Evolutionary conservation across 2,797 vertebrate species (phyloP), one percentile per base, ranked within the genome.

Genomic region (Platalea minor): DNA sequence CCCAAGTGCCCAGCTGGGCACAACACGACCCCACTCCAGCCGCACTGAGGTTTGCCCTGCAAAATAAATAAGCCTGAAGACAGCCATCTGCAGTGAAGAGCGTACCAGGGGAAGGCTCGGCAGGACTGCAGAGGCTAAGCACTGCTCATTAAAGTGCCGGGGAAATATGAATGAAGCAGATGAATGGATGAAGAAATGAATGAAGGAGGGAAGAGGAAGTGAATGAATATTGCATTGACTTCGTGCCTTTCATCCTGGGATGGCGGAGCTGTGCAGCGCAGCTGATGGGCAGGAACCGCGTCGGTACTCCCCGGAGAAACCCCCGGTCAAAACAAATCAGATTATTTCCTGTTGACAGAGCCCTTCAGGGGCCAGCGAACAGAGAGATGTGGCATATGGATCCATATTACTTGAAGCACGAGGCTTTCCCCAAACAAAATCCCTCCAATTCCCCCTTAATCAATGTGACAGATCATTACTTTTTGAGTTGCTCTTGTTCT

Each of bases 81-180:
- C 84, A 84, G 82, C 82, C 86, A 46, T 93, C 94, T 88, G 80
- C 90, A 95, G 72, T 13, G 41, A 59, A 51, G 53, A 91, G 81
- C 5, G 3, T 33, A 69, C 13, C n/a, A 23, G 63, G 63, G 75
- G 77, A 91, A 89, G 73, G 89, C 89, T 92, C 89, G 57, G 93
- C 86, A 91, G 93, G 93, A 64, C 83, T 79, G 85, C 88, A 95
- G 82, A 92, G 96, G 92, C 88, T 95, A 72, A 88, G 89, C 76
- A 19, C 79, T 77, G 89, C 89, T 96, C 89, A 91, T 97, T 97
- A 95, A 89, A 91, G 82, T 18, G 68, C 95, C 0, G 2, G 60
- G 48, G 86, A 97, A 96, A 97, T 84, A 92, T 97, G 96, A 97
- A 97, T 97, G 96, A 90, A 96, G 80, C 90, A 91, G 96, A 91